Evolutionary conservation across 2,797 vertebrate species (phyloP).

Genomic region (Enoplosus armatus): DNA sequence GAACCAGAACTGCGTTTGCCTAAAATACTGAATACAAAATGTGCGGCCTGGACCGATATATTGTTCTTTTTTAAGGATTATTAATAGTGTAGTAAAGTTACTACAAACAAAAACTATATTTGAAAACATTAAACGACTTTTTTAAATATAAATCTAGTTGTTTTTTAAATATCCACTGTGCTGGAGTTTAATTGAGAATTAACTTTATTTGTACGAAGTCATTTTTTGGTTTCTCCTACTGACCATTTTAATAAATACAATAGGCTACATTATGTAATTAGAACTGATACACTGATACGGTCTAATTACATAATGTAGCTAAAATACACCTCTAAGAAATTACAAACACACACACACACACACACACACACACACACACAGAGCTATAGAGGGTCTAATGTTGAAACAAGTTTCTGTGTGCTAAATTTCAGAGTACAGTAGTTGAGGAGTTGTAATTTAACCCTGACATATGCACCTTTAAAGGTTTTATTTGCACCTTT

Average conservation of each 20-base stretch:
- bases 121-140: background rate
- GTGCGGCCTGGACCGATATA: background rate
- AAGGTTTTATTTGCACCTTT: conserved; percentile 16
- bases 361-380: background rate
- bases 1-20: background rate
- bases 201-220: background rate
- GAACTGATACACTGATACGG: no score
- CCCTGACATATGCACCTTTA: background rate
- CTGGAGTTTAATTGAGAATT: background rate
- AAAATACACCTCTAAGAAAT: background rate
- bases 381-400: background rate
- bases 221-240: background rate
- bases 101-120: background rate
- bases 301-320: no score
- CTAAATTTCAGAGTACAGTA: no score
- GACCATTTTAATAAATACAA: background rate
- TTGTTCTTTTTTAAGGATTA: background rate
- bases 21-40: background rate
- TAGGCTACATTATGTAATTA: background rate
- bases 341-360: background rate
- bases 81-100: background rate
- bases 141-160: background rate
- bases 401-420: conserved; percentile 11
- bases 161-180: background rate
- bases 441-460: conserved; percentile 2